phyloP scores from a whole-genome alignment of 2,113 vertebrate genomes.

The Panurus biarmicus region DNA sequence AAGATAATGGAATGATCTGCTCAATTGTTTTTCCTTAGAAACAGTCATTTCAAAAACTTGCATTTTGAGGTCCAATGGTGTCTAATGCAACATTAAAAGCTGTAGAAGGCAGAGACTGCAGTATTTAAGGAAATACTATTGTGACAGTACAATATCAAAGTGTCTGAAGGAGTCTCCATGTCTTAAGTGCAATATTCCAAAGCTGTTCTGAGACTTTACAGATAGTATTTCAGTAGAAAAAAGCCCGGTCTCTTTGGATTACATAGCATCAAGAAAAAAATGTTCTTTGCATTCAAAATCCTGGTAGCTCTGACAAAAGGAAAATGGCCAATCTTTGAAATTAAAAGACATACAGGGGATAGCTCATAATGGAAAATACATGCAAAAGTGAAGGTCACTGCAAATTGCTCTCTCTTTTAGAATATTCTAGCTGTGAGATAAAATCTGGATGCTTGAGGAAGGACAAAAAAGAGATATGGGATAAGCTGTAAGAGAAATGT shows the following conservation, averaged over 20 bases:
- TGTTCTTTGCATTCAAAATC: not conserved
- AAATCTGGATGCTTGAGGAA: not conserved
- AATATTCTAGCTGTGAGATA: not conserved
- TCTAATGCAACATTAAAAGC: not conserved
- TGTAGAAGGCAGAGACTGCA: not conserved
- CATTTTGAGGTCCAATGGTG: not conserved
- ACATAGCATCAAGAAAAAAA: not conserved
- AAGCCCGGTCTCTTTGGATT: not conserved
- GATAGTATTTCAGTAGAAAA: not conserved
- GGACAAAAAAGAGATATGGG: not conserved
- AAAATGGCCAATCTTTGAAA: not conserved
- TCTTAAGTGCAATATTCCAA: not conserved
- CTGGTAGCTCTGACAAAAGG: not conserved
- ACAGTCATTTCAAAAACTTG: not conserved
- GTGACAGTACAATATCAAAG: not conserved
- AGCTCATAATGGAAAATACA: not conserved
- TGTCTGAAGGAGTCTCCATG: not conserved
- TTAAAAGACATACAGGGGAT: not conserved
- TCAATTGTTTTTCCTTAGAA: not conserved
- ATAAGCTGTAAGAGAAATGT: not conserved
- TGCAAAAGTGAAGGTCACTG: not conserved
- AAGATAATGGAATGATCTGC: not conserved
- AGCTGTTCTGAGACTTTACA: not conserved
- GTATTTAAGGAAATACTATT: not conserved
- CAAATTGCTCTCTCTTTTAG: not conserved